phyloP scores from a whole-genome alignment of 2,888 invertebrate genomes.

The Linnaemya tessellans region DNA sequence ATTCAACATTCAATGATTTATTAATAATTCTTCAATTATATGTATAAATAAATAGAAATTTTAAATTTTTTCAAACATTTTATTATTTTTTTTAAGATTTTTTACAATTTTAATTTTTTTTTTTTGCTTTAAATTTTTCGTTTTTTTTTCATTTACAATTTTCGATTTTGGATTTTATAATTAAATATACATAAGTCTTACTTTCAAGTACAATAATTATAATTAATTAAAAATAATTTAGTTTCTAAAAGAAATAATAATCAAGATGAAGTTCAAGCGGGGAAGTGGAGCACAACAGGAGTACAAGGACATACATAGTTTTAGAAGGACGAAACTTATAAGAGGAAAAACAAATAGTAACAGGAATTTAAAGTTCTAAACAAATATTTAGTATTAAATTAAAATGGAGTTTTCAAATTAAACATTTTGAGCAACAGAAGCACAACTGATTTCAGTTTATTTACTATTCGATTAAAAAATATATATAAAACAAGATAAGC shows the following conservation, averaged over 20 bases:
- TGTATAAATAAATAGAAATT: slow-evolving; percentile 10
- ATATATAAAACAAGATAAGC: too few relatives aligned
- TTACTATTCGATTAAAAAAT: not conserved
- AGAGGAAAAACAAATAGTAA: slow-evolving; percentile 29
- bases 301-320: not conserved
- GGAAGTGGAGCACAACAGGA: not conserved
- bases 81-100: slow-evolving; percentile 69
- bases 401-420: slow-evolving; percentile 8
- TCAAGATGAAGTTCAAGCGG: slow-evolving; percentile 20
- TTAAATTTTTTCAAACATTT: slow-evolving; percentile 67
- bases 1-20: too few relatives aligned
- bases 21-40: too few relatives aligned
- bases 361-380: slow-evolving; percentile 6
- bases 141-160: slow-evolving; percentile 53
- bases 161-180: slow-evolving; percentile 74
- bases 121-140: slow-evolving; percentile 57
- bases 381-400: not conserved
- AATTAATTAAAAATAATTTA: slow-evolving; percentile 70
- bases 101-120: slow-evolving; percentile 60
- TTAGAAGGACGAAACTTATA: slow-evolving; percentile 19
- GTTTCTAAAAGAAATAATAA: slow-evolving; percentile 48
- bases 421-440: slow-evolving; percentile 62
- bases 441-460: slow-evolving; percentile 60
- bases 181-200: slow-evolving; percentile 82
- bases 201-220: slow-evolving; percentile 80